phyloP scores from a whole-genome alignment of 37 sponge, comb jelly and placozoan genomes.

The Hexactinellida sp. region DNA sequence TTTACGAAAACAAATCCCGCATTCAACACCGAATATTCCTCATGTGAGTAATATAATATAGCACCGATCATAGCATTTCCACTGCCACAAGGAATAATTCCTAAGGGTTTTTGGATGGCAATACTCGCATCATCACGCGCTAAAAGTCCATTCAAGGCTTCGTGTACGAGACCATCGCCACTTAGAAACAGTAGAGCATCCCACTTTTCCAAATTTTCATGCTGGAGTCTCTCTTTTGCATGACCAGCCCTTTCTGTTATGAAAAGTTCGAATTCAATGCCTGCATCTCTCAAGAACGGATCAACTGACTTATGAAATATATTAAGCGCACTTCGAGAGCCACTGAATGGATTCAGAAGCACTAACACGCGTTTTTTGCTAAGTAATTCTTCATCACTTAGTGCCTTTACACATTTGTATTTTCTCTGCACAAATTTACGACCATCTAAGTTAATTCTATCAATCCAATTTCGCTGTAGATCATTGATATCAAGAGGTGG shows the following conservation, averaged over 20 bases:
- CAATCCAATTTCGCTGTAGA: neutral
- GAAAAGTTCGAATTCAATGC: slow-evolving; percentile 1
- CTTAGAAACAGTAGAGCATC: neutral
- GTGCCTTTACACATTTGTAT: neutral
- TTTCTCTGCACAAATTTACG: neutral
- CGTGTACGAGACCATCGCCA: neutral
- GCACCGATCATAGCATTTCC: neutral
- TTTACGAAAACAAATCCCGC: neutral
- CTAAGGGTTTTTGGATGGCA: neutral
- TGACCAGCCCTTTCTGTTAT: neutral
- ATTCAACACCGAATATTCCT: neutral
- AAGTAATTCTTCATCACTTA: neutral
- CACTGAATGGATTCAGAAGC: neutral
- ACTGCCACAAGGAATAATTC: neutral
- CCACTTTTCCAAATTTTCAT: neutral
- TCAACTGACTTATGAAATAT: neutral
- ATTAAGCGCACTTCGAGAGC: neutral
- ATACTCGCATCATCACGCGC: neutral
- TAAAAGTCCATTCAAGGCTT: neutral
- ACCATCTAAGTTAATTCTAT: neutral
- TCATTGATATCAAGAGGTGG: neutral
- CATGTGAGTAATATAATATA: neutral
- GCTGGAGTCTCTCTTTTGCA: neutral
- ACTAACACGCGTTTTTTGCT: neutral
- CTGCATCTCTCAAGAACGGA: neutral